phyloP scores from a whole-genome alignment of 2,888 invertebrate genomes.

The Noctua fimbriata region DNA sequence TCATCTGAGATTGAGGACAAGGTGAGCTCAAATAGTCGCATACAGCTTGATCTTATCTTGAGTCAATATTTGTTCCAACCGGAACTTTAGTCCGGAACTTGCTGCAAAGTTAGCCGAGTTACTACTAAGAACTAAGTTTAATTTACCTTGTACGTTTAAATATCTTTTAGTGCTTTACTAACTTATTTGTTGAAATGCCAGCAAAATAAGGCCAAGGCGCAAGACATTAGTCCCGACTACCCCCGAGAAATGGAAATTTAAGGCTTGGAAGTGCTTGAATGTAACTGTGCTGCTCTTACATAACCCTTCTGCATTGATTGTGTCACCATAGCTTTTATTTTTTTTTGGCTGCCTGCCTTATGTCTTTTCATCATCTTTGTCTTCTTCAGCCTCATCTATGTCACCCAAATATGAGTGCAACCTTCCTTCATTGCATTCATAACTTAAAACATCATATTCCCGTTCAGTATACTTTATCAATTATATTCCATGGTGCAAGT shows the following conservation, averaged over 20 bases:
- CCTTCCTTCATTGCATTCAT: background rate
- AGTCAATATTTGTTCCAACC: constrained; percentile 50
- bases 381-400: background rate
- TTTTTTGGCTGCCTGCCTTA: background rate
- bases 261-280: background rate
- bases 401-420: background rate
- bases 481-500: background rate
- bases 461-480: background rate
- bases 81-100: constrained; percentile 54
- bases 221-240: background rate
- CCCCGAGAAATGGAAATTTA: too few species aligned
- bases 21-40: constrained; percentile 58
- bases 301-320: background rate
- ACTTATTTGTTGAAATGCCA: constrained; percentile 7
- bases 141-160: constrained; percentile 15
- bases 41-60: constrained; percentile 50
- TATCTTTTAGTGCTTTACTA: constrained; percentile 7
- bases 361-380: background rate
- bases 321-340: background rate
- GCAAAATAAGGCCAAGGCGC: background rate
- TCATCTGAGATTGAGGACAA: constrained; percentile 55
- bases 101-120: constrained; percentile 26
- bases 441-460: background rate
- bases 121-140: constrained; percentile 15
- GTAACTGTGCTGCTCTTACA: background rate